Conservation (phyloP, 1,140 invertebrate genomes). For the Hestina assimilis region DNA sequence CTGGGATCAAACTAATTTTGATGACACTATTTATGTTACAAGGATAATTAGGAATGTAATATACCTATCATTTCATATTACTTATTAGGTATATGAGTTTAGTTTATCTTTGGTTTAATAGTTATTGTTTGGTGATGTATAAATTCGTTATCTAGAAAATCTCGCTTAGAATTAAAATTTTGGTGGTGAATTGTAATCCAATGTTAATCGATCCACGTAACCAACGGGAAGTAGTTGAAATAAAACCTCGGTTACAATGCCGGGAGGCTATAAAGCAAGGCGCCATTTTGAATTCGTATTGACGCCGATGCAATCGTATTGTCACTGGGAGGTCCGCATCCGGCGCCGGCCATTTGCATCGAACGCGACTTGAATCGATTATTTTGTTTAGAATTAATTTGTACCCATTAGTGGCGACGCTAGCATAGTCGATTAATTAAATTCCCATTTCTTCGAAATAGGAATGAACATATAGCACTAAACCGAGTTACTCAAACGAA, state of each 20-base stretch:
- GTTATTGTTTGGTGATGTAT: background rate
- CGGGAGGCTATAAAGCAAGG: slow-evolving; percentile 58
- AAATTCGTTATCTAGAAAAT: background rate
- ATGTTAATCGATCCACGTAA: slow-evolving; percentile 56
- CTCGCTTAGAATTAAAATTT: slow-evolving; percentile 8
- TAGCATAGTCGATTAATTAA: background rate
- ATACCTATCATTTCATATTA: too few relatives aligned
- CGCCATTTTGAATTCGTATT: slow-evolving; percentile 72
- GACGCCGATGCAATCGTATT: slow-evolving; percentile 56
- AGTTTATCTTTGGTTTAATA: too few relatives aligned
- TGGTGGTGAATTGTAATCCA: slow-evolving; percentile 16
- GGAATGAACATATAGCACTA: background rate
- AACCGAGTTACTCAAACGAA: background rate
- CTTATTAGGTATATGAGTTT: too few relatives aligned
- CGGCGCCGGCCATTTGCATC: slow-evolving; percentile 75
- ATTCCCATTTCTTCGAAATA: slow-evolving; percentile 3
- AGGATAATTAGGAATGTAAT: too few relatives aligned
- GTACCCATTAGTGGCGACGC: slow-evolving; percentile 27
- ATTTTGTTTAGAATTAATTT: slow-evolving; percentile 48
- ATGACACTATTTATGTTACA: too few relatives aligned
- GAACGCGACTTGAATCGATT: slow-evolving; percentile 66
- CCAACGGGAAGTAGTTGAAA: slow-evolving; percentile 60
- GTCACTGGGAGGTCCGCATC: slow-evolving; percentile 71
- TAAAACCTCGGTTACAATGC: slow-evolving; percentile 47
- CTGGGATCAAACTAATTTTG: too few relatives aligned